Conservation (phyloP, 1,140 invertebrate species). For the Caenorhabditis remanei region DNA sequence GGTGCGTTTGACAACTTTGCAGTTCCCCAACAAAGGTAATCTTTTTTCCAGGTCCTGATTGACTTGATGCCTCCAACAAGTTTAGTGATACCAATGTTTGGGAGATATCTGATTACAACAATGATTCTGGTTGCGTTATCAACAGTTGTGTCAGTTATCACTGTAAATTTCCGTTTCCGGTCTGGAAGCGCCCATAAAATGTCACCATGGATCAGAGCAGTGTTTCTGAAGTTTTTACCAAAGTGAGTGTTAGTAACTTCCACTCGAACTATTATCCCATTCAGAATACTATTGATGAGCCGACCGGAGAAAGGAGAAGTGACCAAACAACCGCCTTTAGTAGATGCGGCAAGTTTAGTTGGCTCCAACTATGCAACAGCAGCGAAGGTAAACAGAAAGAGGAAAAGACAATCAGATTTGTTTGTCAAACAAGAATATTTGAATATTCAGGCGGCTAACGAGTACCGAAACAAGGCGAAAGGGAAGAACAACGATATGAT, state of each 20-base stretch:
- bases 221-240: conserved; percentile 92
- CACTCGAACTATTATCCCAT: background rate
- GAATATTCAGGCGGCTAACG: conserved; percentile 57
- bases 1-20: too few species aligned
- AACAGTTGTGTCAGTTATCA: conserved; percentile 96
- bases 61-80: conserved; percentile 98
- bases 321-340: conserved; percentile 57
- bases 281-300: conserved; percentile 75
- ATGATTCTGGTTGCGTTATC: conserved; percentile 99
- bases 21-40: too few species aligned
- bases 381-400: conserved; percentile 42
- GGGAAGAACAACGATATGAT: conserved; percentile 34
- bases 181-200: conserved; percentile 86
- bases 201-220: conserved; percentile 92
- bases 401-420: conserved; percentile 9
- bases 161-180: conserved; percentile 96
- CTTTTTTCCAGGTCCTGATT: conserved; percentile 87
- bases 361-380: conserved; percentile 56
- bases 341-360: conserved; percentile 55
- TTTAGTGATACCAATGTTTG: conserved; percentile 95
- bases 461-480: conserved; percentile 47
- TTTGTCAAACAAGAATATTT: conserved; percentile 39
- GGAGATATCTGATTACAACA: conserved; percentile 98
- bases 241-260: conserved; percentile 62
- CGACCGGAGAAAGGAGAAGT: conserved; percentile 78